Evolutionary conservation across 2,888 invertebrate genomes (phyloP).

Genomic region (Scaptomyza flava): DNA sequence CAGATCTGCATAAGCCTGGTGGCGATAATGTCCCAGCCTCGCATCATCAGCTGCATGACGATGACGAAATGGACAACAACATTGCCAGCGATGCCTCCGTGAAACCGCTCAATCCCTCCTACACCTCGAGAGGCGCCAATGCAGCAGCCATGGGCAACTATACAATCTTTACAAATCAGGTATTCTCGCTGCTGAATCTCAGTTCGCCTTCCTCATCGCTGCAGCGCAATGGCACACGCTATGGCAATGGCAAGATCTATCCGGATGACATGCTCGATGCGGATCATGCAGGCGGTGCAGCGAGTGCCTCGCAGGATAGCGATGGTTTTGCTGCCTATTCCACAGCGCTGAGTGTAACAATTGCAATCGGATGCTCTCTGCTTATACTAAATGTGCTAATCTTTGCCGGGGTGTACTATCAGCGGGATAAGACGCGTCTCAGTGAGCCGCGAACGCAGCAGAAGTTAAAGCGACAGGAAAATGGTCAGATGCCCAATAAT

Average conservation of each 20-base stretch:
- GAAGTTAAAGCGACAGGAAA: conserved; percentile 91
- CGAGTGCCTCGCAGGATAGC: conserved; percentile 89
- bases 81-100: conserved; percentile 85
- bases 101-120: conserved; percentile 84
- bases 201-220: conserved; percentile 83
- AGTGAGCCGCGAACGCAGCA: conserved; percentile 85
- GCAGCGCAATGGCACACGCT: conserved; percentile 81
- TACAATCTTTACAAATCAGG: conserved; percentile 84
- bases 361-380: conserved; percentile 96
- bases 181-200: conserved; percentile 83
- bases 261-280: conserved; percentile 81
- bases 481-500: conserved; percentile 94
- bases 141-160: conserved; percentile 82
- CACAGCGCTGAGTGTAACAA: conserved; percentile 95
- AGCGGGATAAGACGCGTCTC: conserved; percentile 93
- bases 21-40: conserved; percentile 93
- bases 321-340: conserved; percentile 96
- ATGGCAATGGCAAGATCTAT: conserved; percentile 77
- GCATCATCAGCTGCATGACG: conserved; percentile 93
- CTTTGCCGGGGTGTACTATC: conserved; percentile 97
- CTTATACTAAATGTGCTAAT: conserved; percentile 96
- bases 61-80: conserved; percentile 86
- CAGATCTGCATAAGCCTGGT: conserved; percentile 94
- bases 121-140: conserved; percentile 76
- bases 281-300: conserved; percentile 79